Conservation (phyloP, 2,888 invertebrate species). For the Aporophyla nigra region DNA sequence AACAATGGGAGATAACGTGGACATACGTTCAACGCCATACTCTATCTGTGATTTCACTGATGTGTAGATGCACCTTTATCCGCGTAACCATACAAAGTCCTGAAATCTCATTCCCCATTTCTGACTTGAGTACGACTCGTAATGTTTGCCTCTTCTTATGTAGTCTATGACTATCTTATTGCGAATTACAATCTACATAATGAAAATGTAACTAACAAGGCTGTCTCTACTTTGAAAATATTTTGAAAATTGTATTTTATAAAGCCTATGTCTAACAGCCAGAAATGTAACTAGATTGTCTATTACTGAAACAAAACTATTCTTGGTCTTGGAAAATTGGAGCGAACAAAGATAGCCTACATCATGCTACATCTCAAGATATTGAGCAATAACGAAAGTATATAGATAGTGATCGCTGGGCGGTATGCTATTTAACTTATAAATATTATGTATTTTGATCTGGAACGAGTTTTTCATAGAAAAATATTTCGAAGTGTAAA, state of each 20-base stretch:
- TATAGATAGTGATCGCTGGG: conserved; percentile 69
- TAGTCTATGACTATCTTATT: conserved; percentile 63
- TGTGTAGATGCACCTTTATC: conserved; percentile 78
- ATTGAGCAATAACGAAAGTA: conserved; percentile 71
- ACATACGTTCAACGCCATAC: conserved; percentile 76
- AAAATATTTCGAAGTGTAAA: conserved; percentile 84
- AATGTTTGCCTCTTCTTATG: conserved; percentile 67
- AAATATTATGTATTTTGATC: conserved; percentile 81
- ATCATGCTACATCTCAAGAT: conserved; percentile 61
- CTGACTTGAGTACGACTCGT: conserved; percentile 69
- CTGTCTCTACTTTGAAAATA: conserved; percentile 74
- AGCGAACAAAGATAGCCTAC: conserved; percentile 54
- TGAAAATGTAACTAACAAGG: conserved; percentile 73
- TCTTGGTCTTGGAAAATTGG: conserved; percentile 54
- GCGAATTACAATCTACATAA: conserved; percentile 64
- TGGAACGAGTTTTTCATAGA: conserved; percentile 86
- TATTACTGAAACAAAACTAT: conserved; percentile 59
- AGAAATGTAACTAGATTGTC: conserved; percentile 69
- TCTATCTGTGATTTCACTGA: conserved; percentile 86
- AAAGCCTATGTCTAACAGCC: conserved; percentile 70
- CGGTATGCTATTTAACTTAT: conserved; percentile 69
- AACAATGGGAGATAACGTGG: conserved; percentile 70
- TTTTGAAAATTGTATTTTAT: conserved; percentile 75
- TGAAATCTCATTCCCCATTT: conserved; percentile 60
- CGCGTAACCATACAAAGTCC: conserved; percentile 60